phyloP scores from a whole-genome alignment of 1,140 invertebrate species.

The Globodera rostochiensis region DNA sequence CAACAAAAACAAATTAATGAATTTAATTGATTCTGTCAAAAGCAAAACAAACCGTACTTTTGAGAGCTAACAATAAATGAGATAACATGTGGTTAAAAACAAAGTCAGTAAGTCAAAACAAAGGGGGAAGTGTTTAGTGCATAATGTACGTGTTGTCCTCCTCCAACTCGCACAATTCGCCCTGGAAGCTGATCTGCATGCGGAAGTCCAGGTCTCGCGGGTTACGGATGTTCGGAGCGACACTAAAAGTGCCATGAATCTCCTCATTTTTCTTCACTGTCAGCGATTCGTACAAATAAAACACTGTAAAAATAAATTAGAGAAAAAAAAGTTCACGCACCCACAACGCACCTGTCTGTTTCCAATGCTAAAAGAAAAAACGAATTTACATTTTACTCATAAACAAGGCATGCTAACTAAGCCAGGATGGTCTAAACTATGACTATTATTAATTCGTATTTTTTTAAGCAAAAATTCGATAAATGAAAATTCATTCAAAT shows the following conservation, averaged over 20 bases:
- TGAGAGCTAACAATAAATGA: not conserved
- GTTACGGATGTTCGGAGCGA: constrained; percentile 92
- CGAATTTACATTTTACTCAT: not conserved
- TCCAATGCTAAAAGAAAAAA: constrained; percentile 18
- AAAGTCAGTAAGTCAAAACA: not conserved
- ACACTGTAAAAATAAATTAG: constrained; percentile 16
- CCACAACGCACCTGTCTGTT: constrained; percentile 55
- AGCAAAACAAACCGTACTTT: not conserved
- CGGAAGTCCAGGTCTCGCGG: constrained; percentile 91
- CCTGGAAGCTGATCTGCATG: constrained; percentile 89
- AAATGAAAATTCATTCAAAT: no score
- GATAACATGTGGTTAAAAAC: not conserved
- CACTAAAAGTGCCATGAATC: constrained; percentile 81
- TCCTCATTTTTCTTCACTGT: constrained; percentile 82
- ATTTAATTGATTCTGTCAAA: not conserved
- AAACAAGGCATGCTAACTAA: no score
- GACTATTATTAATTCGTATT: no score
- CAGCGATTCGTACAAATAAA: constrained; percentile 91
- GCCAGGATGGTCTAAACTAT: no score
- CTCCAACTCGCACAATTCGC: constrained; percentile 84
- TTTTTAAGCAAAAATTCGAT: no score
- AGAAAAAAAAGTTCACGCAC: not conserved
- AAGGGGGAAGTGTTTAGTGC: constrained; percentile 64
- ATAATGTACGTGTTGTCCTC: constrained; percentile 92
- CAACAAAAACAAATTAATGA: not conserved